Evolutionary conservation across 2,797 vertebrate genomes (phyloP).

Genomic region (Poecilia velifera): DNA sequence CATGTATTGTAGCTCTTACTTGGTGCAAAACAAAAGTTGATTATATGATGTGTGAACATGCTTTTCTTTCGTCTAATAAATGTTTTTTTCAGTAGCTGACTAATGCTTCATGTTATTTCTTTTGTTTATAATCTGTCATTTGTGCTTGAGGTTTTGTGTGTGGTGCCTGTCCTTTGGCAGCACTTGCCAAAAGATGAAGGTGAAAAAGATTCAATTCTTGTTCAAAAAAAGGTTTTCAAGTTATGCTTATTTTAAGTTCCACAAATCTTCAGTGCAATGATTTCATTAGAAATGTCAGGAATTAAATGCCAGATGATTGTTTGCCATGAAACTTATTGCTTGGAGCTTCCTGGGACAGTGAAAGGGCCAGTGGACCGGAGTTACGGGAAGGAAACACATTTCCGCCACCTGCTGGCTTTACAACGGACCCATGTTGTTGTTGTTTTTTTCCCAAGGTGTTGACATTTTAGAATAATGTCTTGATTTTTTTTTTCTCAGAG

Average conservation of each 20-base stretch:
- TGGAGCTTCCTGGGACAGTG: not conserved
- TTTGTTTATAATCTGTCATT: not conserved
- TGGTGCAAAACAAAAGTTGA: not conserved
- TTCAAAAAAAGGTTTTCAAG: not conserved
- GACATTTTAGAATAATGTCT: no score
- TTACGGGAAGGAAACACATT: not conserved
- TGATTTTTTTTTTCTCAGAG: no score
- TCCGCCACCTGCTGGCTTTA: slow-evolving; percentile 42
- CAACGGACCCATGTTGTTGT: not conserved
- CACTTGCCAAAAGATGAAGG: not conserved
- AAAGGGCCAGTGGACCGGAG: not conserved
- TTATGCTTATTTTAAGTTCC: not conserved
- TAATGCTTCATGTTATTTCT: not conserved
- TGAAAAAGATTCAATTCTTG: not conserved
- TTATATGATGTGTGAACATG: not conserved
- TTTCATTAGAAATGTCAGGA: not conserved
- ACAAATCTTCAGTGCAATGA: not conserved
- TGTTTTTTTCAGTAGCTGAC: not conserved
- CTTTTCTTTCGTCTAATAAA: not conserved
- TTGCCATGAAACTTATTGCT: not conserved
- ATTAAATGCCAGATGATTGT: not conserved
- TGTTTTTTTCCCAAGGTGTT: no score
- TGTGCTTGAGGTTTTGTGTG: not conserved
- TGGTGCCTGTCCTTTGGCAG: not conserved
- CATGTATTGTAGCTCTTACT: not conserved